These are phyloP conservation scores for Sinhomidia bicolor DNA, from an alignment of 2,888 invertebrate genomes.

Conservation along the genomic window DNA sequence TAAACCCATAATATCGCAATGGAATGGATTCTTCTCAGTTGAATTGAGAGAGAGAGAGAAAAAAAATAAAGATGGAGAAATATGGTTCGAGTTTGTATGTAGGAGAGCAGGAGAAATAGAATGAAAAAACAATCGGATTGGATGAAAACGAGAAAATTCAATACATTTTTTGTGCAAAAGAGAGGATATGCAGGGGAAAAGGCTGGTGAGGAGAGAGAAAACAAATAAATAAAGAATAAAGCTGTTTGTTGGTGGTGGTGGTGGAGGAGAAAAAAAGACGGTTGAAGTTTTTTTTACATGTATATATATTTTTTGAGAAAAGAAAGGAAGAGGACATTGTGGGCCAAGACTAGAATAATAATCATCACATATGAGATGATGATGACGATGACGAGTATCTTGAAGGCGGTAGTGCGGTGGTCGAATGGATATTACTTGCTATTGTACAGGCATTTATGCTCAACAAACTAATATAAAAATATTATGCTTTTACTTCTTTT, in stretches of 20 bases:
- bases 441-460: too few relatives aligned
- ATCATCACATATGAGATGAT: constrained; percentile 60
- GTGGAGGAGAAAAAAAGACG: neutral
- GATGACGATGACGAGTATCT: constrained; percentile 49
- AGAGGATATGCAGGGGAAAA: constrained; percentile 31
- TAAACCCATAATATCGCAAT: constrained; percentile 57
- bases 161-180: constrained; percentile 44
- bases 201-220: neutral
- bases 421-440: too few relatives aligned
- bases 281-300: neutral
- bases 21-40: constrained; percentile 39
- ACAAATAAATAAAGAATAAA: constrained; percentile 71
- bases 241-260: constrained; percentile 20
- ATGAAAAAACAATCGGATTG: constrained; percentile 68
- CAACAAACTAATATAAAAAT: too few relatives aligned
- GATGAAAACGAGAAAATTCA: constrained; percentile 66
- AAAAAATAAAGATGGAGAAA: too few relatives aligned
- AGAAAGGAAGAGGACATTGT: constrained; percentile 58
- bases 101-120: constrained; percentile 42
- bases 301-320: too few relatives aligned
- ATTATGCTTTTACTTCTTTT: neutral
- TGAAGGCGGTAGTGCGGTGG: constrained; percentile 2
- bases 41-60: neutral
- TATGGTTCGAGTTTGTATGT: too few relatives aligned
- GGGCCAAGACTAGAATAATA: constrained; percentile 71